A percentile compares a stretch with the other conserved stretches of the same genome.
phyloP scores from a whole-genome alignment of 2,888 invertebrate genomes.

The Teleogryllus oceanicus region DNA sequence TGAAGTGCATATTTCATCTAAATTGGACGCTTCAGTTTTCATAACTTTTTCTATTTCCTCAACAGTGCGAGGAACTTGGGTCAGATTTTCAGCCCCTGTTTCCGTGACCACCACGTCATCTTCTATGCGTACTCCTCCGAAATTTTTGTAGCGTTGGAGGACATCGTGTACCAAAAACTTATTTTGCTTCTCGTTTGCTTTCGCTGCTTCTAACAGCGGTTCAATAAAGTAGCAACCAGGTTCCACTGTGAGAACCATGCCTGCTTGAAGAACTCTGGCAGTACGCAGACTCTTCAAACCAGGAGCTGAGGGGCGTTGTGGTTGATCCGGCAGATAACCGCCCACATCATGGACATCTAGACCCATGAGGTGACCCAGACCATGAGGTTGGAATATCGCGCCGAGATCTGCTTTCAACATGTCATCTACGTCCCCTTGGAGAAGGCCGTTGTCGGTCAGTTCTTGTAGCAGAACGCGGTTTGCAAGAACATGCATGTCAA shows the following conservation, averaged over 20 bases:
- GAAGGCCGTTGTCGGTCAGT: constrained; percentile 71
- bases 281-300: constrained; percentile 78
- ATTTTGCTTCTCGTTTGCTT: constrained; percentile 65
- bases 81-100: constrained; percentile 79
- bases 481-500: constrained; percentile 87
- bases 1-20: no score
- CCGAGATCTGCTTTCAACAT: constrained; percentile 73
- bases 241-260: constrained; percentile 94
- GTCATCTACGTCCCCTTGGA: constrained; percentile 68
- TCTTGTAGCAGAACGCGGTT: constrained; percentile 71
- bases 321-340: constrained; percentile 75
- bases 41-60: neutral
- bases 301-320: constrained; percentile 62
- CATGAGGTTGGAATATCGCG: constrained; percentile 92
- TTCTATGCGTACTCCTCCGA: constrained; percentile 96
- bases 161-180: constrained; percentile 73
- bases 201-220: constrained; percentile 76
- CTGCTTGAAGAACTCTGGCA: constrained; percentile 65
- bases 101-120: constrained; percentile 90
- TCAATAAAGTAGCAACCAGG: constrained; percentile 97
- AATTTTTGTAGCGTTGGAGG: constrained; percentile 71
- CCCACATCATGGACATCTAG: constrained; percentile 97
- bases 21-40: no score
- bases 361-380: constrained; percentile 92
- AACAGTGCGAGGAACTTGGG: constrained; percentile 82